These are phyloP conservation scores for Plebejus argus DNA, from an alignment of 2,888 invertebrate genomes.

Conservation along the genomic window DNA sequence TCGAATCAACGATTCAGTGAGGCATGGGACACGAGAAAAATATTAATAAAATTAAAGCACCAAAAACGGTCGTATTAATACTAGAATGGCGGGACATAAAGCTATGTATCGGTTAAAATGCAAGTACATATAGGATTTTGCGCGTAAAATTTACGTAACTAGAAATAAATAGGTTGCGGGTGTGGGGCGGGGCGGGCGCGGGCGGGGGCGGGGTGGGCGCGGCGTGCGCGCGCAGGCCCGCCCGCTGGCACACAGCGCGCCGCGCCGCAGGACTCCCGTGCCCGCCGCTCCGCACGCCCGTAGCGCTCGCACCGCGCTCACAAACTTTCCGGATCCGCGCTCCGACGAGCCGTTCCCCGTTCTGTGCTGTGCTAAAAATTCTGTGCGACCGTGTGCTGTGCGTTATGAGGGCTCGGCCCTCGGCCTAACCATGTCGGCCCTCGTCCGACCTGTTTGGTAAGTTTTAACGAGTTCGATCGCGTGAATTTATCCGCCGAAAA, in stretches of 20 bases:
- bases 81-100: not conserved
- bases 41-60: slow-evolving; percentile 8
- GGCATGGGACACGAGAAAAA: not conserved
- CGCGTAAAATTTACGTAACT: slow-evolving; percentile 82
- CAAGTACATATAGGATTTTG: slow-evolving; percentile 75
- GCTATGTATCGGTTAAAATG: slow-evolving; percentile 63
- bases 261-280: slow-evolving; percentile 74
- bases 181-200: slow-evolving; percentile 72
- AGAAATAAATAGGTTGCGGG: slow-evolving; percentile 81
- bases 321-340: slow-evolving; percentile 52
- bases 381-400: slow-evolving; percentile 66
- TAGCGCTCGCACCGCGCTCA: slow-evolving; percentile 68
- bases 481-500: slow-evolving; percentile 10
- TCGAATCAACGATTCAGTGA: not conserved
- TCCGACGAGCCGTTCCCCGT: slow-evolving; percentile 51
- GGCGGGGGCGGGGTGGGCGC: slow-evolving; percentile 68
- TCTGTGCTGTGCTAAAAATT: slow-evolving; percentile 61
- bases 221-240: slow-evolving; percentile 70
- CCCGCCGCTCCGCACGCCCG: slow-evolving; percentile 55
- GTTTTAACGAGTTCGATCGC: slow-evolving; percentile 50
- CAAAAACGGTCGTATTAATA: not conserved
- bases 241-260: slow-evolving; percentile 57
- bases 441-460: slow-evolving; percentile 80
- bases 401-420: slow-evolving; percentile 68
- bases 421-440: slow-evolving; percentile 80